phyloP scores from a whole-genome alignment of 2,797 vertebrate species.

The Phoxinus dragarum region DNA sequence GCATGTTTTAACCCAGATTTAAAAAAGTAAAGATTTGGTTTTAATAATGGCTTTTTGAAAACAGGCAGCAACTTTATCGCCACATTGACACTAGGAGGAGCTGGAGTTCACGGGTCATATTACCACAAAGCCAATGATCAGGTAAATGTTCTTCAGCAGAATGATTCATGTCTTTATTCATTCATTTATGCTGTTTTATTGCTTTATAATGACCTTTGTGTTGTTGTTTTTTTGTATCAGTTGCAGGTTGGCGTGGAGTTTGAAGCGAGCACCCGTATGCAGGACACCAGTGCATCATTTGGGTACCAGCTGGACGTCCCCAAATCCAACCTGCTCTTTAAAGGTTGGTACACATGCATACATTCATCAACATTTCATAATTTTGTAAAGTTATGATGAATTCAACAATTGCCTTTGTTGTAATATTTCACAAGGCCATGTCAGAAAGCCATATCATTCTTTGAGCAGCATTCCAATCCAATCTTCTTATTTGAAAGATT shows the following conservation, averaged over 20 bases:
- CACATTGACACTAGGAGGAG: slow-evolving; percentile 86
- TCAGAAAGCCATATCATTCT: not conserved
- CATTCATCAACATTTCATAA: not conserved
- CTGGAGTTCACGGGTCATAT: slow-evolving; percentile 87
- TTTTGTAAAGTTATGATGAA: not conserved
- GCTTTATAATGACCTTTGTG: not conserved
- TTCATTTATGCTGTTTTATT: not conserved
- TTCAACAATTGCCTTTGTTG: not conserved
- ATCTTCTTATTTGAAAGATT: not conserved
- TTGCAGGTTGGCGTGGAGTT: slow-evolving; percentile 90
- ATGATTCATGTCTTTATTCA: not conserved
- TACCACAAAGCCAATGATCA: slow-evolving; percentile 92
- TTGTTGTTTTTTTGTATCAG: slow-evolving; percentile 67
- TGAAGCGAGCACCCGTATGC: slow-evolving; percentile 86
- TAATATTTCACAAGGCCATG: not conserved
- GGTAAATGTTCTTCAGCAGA: slow-evolving; percentile 67
- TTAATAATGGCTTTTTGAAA: not conserved
- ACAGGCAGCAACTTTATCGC: slow-evolving; percentile 85
- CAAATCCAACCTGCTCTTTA: slow-evolving; percentile 89
- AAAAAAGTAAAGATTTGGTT: not conserved
- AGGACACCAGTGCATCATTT: slow-evolving; percentile 87
- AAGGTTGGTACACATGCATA: slow-evolving; percentile 75
- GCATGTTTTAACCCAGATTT: not conserved
- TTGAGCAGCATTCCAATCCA: not conserved
- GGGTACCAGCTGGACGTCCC: slow-evolving; percentile 91